Evolutionary conservation across 2,888 invertebrate species (phyloP).

Genomic region (Eutolmus rufibarbis): DNA sequence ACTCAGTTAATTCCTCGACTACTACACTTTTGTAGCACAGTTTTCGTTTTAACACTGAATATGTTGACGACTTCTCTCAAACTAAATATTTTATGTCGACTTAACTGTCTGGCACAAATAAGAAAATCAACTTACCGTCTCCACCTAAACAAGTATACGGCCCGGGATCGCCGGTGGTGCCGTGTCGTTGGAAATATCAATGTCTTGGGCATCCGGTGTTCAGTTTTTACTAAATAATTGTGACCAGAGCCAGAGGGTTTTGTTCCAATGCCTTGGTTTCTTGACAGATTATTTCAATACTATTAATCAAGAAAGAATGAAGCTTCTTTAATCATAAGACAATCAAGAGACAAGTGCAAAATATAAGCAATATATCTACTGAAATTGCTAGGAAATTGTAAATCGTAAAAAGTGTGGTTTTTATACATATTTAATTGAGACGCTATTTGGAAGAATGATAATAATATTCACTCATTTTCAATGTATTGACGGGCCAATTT

Average conservation of each 20-base stretch:
- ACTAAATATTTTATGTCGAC: constrained; percentile 3
- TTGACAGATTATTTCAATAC: background rate
- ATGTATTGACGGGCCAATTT: no score
- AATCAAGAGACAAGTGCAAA: no score
- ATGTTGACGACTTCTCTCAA: constrained; percentile 20
- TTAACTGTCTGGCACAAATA: background rate
- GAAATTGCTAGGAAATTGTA: no score
- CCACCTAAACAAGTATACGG: background rate
- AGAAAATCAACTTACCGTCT: background rate
- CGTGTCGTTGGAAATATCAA: background rate
- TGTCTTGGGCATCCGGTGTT: background rate
- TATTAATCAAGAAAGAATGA: background rate
- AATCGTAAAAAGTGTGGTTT: no score
- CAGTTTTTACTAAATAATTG: background rate
- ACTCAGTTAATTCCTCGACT: background rate
- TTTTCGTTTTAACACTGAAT: background rate
- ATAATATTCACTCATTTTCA: no score
- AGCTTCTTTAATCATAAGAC: no score
- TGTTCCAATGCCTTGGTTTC: background rate
- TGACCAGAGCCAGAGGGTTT: background rate
- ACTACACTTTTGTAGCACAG: background rate
- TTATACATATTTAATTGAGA: no score
- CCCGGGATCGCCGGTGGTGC: background rate
- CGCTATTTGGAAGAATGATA: no score
- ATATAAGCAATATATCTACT: no score